Percentiles rank a stretch among this genome's conserved stretches.
These are phyloP conservation scores for Chamaea fasciata DNA, from an alignment of 2,113 vertebrate genomes.

Conservation along the genomic window DNA sequence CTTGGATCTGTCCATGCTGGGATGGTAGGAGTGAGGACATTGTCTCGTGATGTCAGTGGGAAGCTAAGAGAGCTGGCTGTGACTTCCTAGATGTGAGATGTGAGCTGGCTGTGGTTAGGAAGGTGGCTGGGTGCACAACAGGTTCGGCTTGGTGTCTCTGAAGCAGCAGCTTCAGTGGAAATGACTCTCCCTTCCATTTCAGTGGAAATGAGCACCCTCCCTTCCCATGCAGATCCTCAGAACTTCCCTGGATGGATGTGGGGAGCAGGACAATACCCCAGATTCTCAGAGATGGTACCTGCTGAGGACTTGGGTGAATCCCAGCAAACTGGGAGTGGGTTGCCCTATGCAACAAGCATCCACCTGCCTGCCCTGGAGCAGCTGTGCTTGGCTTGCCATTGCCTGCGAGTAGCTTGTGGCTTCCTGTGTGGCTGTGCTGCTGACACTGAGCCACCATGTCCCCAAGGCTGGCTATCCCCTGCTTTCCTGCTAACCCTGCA, in stretches of 20 bases:
- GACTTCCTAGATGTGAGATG: background rate
- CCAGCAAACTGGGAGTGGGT: background rate
- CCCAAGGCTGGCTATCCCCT: background rate
- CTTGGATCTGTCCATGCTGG: background rate
- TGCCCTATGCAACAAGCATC: background rate
- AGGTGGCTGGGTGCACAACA: background rate
- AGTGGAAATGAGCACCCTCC: background rate
- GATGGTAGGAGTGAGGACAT: background rate
- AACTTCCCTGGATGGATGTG: background rate
- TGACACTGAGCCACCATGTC: background rate
- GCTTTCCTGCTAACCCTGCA: slow-evolving; percentile 24
- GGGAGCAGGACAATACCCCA: background rate
- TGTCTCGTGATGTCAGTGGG: background rate
- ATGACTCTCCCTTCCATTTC: too few relatives aligned
- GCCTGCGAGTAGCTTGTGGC: background rate
- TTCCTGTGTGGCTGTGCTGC: background rate
- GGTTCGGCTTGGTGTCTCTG: background rate
- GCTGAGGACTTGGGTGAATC: background rate
- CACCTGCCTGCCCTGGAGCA: background rate
- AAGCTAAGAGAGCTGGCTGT: background rate
- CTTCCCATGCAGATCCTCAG: background rate
- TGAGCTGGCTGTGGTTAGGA: background rate
- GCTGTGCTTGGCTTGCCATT: background rate
- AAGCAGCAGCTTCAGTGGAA: background rate
- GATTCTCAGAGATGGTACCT: background rate